Evolutionary conservation across 1,140 invertebrate genomes (phyloP).

Genomic region (Myzus persicae): DNA sequence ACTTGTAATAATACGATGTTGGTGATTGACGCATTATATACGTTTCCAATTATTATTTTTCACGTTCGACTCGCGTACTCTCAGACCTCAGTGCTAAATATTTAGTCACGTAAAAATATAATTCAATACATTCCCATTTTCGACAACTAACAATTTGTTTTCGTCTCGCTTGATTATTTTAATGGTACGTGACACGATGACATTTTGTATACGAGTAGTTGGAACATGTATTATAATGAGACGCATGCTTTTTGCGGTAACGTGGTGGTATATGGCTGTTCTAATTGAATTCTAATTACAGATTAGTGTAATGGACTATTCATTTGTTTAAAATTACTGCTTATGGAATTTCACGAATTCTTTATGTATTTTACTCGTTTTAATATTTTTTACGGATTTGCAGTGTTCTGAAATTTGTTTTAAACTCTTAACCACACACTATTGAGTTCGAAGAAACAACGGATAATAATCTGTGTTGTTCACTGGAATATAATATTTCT

Average conservation of each 20-base stretch:
- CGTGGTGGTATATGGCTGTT: not conserved
- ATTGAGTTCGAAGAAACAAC: not conserved
- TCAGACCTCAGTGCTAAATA: not conserved
- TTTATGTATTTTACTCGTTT: not conserved
- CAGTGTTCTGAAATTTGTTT: not conserved
- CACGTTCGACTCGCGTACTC: not conserved
- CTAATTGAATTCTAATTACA: constrained; percentile 25
- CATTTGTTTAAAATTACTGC: not conserved
- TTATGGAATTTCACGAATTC: not conserved
- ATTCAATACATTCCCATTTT: constrained; percentile 4
- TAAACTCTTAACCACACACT: not conserved
- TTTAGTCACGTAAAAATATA: constrained; percentile 21
- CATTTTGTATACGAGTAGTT: not conserved
- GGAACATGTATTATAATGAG: not conserved
- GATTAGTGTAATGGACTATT: constrained; percentile 1
- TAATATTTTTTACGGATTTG: not conserved
- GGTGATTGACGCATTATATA: not conserved
- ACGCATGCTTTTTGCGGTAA: not conserved
- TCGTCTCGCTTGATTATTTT: constrained; percentile 28
- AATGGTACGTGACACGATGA: not conserved
- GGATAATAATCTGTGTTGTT: not conserved
- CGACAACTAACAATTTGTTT: constrained; percentile 8
- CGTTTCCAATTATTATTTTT: constrained; percentile 28
- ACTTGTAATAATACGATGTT: constrained; percentile 25
- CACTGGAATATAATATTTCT: not conserved